These are phyloP conservation scores for Atractosteus spatula DNA, from an alignment of 2,113 vertebrate genomes.

Conservation along the genomic window DNA sequence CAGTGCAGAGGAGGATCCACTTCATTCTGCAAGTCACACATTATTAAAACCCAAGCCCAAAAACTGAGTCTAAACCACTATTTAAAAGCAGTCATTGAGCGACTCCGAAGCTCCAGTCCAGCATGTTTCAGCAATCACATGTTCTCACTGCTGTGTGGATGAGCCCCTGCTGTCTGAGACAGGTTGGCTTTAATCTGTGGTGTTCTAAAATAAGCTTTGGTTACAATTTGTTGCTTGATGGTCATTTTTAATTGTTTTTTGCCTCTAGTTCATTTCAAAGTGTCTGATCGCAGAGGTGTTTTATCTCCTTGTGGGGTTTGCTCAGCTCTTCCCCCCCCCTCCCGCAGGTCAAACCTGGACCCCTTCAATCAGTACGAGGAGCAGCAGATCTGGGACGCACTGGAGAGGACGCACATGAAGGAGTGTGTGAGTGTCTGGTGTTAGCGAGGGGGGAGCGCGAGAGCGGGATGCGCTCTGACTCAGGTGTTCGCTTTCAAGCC, in stretches of 20 bases:
- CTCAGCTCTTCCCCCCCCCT: background rate
- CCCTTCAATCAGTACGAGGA: constrained; percentile 81
- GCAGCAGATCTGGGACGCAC: constrained; percentile 84
- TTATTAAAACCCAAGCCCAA: background rate
- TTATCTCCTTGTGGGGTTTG: too few relatives aligned
- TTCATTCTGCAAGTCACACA: background rate
- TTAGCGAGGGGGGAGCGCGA: background rate
- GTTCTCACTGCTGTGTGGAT: too few relatives aligned
- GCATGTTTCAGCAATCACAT: background rate
- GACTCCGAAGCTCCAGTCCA: too few relatives aligned
- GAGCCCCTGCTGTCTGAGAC: too few relatives aligned
- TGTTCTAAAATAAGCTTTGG: too few relatives aligned
- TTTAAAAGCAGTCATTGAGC: too few relatives aligned
- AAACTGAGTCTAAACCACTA: background rate
- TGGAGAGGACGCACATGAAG: constrained; percentile 92
- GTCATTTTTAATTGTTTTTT: too few relatives aligned
- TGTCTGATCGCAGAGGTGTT: too few relatives aligned
- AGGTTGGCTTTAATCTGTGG: too few relatives aligned
- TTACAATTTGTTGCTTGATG: too few relatives aligned
- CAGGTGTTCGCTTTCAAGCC: background rate
- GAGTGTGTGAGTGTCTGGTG: constrained; percentile 81
- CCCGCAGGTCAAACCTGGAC: constrained; percentile 81
- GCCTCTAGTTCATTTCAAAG: too few relatives aligned
- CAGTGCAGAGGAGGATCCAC: background rate
- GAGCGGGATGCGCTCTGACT: background rate